Percentiles rank a stretch among this genome's conserved stretches.
Evolutionary conservation across 2,888 invertebrate species (phyloP).

Genomic region (Oscheius sp.): DNA sequence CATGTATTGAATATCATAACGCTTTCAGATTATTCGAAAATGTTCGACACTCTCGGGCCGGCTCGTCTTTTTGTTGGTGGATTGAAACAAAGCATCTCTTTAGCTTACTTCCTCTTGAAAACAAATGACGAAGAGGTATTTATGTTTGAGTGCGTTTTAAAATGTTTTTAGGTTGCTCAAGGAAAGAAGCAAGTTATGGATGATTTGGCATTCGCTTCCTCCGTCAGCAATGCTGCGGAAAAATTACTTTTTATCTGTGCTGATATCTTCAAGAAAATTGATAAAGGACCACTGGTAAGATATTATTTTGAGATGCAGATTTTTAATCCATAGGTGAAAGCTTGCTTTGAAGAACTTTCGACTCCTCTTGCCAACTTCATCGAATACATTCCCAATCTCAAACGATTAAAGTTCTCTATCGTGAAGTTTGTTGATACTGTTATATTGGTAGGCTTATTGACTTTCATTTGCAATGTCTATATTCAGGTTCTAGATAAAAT

Average conservation of each 20-base stretch:
- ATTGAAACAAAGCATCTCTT: not conserved
- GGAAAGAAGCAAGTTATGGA: not conserved
- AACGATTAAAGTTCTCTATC: too few species aligned
- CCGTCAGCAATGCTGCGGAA: not conserved
- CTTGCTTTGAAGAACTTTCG: not conserved
- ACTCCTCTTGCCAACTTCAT: not conserved
- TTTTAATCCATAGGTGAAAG: not conserved
- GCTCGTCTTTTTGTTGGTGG: not conserved
- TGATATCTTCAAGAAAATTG: not conserved
- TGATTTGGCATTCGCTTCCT: not conserved
- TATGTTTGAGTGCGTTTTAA: not conserved
- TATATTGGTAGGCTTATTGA: not conserved
- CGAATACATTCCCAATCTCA: not conserved
- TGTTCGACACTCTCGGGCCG: not conserved
- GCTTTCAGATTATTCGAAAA: not conserved
- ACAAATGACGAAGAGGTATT: not conserved
- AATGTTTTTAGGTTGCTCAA: not conserved
- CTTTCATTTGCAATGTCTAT: not conserved
- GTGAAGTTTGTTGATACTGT: not conserved
- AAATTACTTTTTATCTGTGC: not conserved
- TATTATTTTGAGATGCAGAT: not conserved
- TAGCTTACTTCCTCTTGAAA: not conserved
- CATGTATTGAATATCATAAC: too few species aligned
- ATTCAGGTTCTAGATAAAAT: constrained; percentile 4
- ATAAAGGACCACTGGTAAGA: not conserved